Conservation (phyloP, 2,888 invertebrate genomes). For the Sarcophaga carnaria region DNA sequence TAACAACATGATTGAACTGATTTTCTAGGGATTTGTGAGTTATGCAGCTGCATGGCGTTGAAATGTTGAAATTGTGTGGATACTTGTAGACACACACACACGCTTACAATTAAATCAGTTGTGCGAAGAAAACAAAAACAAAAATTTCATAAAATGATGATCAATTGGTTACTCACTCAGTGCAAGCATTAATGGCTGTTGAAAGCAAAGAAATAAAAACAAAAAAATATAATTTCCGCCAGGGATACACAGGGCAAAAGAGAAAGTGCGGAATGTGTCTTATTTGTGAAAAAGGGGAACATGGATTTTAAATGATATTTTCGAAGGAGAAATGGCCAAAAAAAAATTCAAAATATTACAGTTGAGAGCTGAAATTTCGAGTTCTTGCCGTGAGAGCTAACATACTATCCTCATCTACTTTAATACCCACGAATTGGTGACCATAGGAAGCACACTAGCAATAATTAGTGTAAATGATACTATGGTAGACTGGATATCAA, state of each 20-base stretch:
- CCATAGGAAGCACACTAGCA: too few relatives aligned
- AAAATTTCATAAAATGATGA: conserved; percentile 33
- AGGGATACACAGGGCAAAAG: not conserved
- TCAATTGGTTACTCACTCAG: conserved; percentile 34
- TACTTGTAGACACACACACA: not conserved
- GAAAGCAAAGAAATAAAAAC: not conserved
- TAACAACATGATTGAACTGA: conserved; percentile 53
- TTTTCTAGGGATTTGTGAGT: conserved; percentile 43
- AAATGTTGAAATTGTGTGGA: not conserved
- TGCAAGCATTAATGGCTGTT: not conserved
- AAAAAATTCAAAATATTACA: too few relatives aligned
- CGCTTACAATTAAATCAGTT: conserved; percentile 44
- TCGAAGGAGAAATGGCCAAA: too few relatives aligned
- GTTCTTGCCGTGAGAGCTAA: too few relatives aligned
- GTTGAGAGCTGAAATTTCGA: too few relatives aligned
- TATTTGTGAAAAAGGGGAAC: too few relatives aligned
- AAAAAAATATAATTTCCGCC: not conserved
- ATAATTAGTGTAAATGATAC: too few relatives aligned
- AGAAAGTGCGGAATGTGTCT: too few relatives aligned
- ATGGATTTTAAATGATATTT: too few relatives aligned
- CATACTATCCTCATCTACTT: too few relatives aligned
- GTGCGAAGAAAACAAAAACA: not conserved
- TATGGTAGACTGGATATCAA: too few relatives aligned
- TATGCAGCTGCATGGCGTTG: not conserved
- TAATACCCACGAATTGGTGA: too few relatives aligned